phyloP scores from a whole-genome alignment of 2,113 vertebrate species.

The Eclectus roratus region DNA sequence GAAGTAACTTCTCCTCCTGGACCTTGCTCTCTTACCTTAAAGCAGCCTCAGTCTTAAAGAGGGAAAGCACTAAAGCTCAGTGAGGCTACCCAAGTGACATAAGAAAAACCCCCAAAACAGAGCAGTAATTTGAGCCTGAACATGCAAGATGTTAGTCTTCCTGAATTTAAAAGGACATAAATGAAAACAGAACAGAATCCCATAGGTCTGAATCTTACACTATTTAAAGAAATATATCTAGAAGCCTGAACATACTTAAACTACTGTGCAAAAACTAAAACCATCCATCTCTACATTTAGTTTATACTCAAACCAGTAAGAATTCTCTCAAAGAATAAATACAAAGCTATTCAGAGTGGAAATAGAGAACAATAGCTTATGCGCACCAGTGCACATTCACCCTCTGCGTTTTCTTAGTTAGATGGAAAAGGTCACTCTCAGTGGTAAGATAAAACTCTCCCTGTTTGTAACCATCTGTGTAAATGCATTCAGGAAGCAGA shows the following conservation, averaged over 20 bases:
- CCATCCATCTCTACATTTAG: background rate
- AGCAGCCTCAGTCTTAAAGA: background rate
- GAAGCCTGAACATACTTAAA: background rate
- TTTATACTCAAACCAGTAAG: background rate
- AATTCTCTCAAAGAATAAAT: background rate
- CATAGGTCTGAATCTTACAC: background rate
- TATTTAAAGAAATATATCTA: background rate
- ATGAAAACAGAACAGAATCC: background rate
- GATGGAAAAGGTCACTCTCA: background rate
- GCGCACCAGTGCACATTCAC: fast-evolving
- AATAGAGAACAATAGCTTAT: background rate
- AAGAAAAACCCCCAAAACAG: background rate
- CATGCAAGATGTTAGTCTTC: background rate
- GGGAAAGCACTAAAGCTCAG: background rate
- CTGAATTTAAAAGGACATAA: background rate
- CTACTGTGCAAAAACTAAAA: background rate
- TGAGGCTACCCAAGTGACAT: background rate
- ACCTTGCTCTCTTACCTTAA: background rate
- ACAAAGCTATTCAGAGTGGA: background rate
- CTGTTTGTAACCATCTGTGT: background rate
- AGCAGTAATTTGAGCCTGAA: background rate
- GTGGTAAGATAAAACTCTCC: background rate
- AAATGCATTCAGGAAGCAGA: background rate
- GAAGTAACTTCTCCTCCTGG: background rate
- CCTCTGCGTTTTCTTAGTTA: background rate